Base-by-base conservation (phyloP, 2,888 invertebrate species). In the Rhagophthalmus giganteus region DNA sequence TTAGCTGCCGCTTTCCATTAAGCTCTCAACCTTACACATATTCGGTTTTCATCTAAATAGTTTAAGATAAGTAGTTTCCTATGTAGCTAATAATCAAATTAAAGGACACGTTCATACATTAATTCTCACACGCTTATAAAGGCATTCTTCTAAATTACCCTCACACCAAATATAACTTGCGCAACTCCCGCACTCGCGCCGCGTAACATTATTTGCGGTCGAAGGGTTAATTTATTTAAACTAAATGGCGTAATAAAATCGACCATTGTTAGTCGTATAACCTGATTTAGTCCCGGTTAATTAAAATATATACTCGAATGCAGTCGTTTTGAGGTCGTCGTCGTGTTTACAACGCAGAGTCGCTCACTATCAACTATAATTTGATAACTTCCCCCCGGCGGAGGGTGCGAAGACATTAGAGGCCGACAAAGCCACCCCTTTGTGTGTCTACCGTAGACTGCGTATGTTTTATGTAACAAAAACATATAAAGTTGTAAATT, bases 181-280 rank as follows among this genome's bases (percentile, higher is more conserved):
- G n/a, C n/a, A n/a, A n/a, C n/a, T n/a, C n/a, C n/a, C n/a, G n/a
- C n/a, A n/a, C n/a, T n/a, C n/a, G n/a, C n/a, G n/a, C n/a, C n/a
- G n/a, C n/a, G n/a, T n/a, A n/a, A n/a, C n/a, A n/a, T n/a, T n/a
- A n/a, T n/a, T n/a, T n/a, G n/a, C n/a, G n/a, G n/a, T n/a, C n/a
- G n/a, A n/a, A n/a, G n/a, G n/a, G 3, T 3, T 9, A n/a, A 2
- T 27, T 9, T 9, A 27, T 27, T 27, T 9, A 27, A 27, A 27
- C 27, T 27, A 27, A 27, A 27, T 9, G 9, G 9, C 10, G 27
- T 27, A 27, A 27, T 27, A 27, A 24, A 27, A 27, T n/a, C 27
- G 27, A 27, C n/a, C 27, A 3, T 27, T 10, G 27, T 27, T n/a
- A n/a, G n/a, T n/a, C n/a, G n/a, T 27, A 27, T 10, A 27, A 27